Evolutionary conservation across 2,888 invertebrate genomes (phyloP), one percentile per base, ranked within the genome.

Genomic region (Acleris emargana): DNA sequence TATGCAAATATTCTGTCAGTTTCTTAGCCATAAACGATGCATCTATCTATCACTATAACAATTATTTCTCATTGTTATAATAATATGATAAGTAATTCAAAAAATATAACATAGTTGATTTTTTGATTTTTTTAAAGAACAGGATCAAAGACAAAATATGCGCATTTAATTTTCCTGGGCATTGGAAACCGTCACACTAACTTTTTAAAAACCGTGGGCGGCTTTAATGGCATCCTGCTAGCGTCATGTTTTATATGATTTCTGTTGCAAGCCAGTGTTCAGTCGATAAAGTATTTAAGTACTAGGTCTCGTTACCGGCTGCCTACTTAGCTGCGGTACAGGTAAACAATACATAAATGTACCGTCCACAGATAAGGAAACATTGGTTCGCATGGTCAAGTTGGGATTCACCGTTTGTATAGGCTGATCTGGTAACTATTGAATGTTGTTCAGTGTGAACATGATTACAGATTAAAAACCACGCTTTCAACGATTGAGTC

Each of bases 301-400:
- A 74, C 73, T 72, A 72, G 74, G 66, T 71, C 69, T 75, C 67
- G 73, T 76, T 76, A 74, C 77, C 64, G 62, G 68, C 68, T 76
- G 72, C 73, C 64, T 54, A 68, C 66, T 67, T 67, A 64, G 64
- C 55, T 25, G 42, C 42, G 45, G 54, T 49, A 25, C 54, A 72
- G 72, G 79, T 77, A 80, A 80, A 82, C 80, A 82, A 79, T 80
- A 76, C 75, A 55, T 69, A 61, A 62, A 68, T 53, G 76, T 76
- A 81, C 42, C 22, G 81, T 55, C 62, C 68, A 71, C 73, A 62
- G 18, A 18, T 17, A 45, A 45, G 17, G 17, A n/a, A 43, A 38
- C 9, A 38, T 13, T 38, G 38, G 4, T 38, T 11, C 38, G 5
- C 13, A 13, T 13, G 13, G 11, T 38, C 38, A 38, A 38, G 38